These are phyloP conservation scores for Cryptocheilus praepositus DNA, from an alignment of 2,888 invertebrate species.

Conservation along the genomic window DNA sequence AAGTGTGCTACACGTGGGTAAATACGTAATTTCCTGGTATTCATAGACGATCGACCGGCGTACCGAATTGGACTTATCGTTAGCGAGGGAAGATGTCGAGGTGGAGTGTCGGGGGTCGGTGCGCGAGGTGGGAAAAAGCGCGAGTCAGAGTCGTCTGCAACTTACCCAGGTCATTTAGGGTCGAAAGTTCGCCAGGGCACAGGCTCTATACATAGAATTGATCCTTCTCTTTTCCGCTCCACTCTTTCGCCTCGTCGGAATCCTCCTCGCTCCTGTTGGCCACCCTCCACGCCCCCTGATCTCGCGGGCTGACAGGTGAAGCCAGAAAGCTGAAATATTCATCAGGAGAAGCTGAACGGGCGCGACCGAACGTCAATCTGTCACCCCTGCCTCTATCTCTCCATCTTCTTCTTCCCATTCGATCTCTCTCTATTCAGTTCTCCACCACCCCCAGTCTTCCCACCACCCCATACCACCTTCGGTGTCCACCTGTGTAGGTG, in stretches of 20 bases:
- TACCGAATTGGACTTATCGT: constrained; percentile 42
- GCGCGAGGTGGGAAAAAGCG: constrained; percentile 6
- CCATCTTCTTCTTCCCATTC: constrained; percentile 18
- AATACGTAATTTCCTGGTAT: constrained; percentile 44
- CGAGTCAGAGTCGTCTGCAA: constrained; percentile 43
- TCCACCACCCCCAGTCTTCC: constrained; percentile 30
- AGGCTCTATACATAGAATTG: constrained; percentile 55
- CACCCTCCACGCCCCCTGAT: constrained; percentile 19
- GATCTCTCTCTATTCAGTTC: constrained; percentile 17
- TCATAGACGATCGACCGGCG: constrained; percentile 47
- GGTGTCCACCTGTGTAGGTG: constrained; percentile 16
- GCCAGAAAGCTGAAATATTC: constrained; percentile 72
- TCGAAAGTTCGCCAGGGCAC: constrained; percentile 74
- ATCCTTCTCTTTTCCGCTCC: constrained; percentile 11
- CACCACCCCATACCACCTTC: constrained; percentile 7
- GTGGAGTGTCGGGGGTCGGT: constrained; percentile 5
- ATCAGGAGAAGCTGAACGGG: constrained; percentile 65
- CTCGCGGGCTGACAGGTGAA: constrained; percentile 71
- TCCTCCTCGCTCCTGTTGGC: constrained; percentile 21
- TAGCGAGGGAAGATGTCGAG: constrained; percentile 12
- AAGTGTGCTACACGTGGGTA: constrained; percentile 23
- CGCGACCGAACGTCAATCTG: constrained; percentile 74
- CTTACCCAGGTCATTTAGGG: constrained; percentile 69
- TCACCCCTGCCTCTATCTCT: constrained; percentile 61
- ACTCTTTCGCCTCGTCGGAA: constrained; percentile 8